A percentile compares a stretch with the other conserved stretches of the same genome.
Evolutionary conservation across 2,113 vertebrate species (phyloP).

Genomic region (Hydrochoerus hydrochaeris): DNA sequence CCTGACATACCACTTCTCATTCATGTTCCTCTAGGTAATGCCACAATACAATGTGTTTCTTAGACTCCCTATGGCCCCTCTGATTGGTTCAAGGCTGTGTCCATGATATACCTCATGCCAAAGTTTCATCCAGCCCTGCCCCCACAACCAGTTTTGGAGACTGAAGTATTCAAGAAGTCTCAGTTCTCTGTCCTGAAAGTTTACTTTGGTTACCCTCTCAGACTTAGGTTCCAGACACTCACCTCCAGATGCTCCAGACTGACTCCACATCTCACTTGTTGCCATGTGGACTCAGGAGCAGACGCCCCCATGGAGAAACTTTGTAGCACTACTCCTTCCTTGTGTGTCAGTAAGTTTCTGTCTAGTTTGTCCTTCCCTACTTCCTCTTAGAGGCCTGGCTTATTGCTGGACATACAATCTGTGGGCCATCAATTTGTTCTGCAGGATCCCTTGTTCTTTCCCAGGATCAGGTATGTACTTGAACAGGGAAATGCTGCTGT

Average conservation of each 20-base stretch:
- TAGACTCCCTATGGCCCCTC: not conserved
- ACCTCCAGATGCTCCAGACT: not conserved
- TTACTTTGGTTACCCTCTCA: not conserved
- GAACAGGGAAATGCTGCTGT: not conserved
- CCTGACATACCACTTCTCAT: not conserved
- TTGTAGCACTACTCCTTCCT: not conserved
- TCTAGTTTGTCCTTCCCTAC: not conserved
- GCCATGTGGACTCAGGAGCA: not conserved
- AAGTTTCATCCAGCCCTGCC: not conserved
- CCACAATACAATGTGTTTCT: not conserved
- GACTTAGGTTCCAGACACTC: not conserved
- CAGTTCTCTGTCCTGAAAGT: not conserved
- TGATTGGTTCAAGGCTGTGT: not conserved
- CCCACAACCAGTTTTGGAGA: not conserved
- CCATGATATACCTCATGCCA: not conserved
- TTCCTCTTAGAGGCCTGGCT: not conserved
- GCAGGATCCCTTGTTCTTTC: not conserved
- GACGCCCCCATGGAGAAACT: not conserved
- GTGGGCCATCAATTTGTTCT: not conserved
- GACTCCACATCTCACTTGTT: not conserved
- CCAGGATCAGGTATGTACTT: not conserved
- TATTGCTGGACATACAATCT: not conserved
- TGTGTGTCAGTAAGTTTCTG: not conserved
- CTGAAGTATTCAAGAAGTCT: not conserved
- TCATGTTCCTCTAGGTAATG: not conserved